These are phyloP conservation scores for Nomada goodeniana DNA, from an alignment of 2,888 invertebrate species.

Conservation along the genomic window DNA sequence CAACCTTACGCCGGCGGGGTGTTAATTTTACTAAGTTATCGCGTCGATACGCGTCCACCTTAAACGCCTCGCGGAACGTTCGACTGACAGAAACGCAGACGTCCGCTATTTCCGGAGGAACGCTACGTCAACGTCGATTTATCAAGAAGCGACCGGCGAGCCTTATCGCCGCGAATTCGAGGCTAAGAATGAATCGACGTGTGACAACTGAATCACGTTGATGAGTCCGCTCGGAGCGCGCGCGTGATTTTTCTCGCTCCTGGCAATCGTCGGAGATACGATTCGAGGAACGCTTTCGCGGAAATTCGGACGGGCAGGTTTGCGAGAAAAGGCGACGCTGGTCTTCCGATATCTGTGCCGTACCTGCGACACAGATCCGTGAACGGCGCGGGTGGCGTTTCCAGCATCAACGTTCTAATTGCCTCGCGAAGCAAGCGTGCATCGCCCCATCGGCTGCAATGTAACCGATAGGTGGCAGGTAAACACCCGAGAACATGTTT, in stretches of 20 bases:
- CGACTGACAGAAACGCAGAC: conserved; percentile 44
- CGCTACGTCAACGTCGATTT: conserved; percentile 52
- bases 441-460: conserved; percentile 47
- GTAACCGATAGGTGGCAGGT: conserved; percentile 33
- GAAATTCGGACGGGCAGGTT: background rate
- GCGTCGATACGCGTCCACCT: conserved; percentile 66
- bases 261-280: background rate
- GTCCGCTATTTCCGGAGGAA: conserved; percentile 63
- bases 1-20: conserved; percentile 48
- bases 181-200: conserved; percentile 56
- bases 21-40: conserved; percentile 70
- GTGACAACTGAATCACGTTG: conserved; percentile 49
- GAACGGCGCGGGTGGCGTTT: conserved; percentile 31
- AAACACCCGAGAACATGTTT: conserved; percentile 56
- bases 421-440: conserved; percentile 63
- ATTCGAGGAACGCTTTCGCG: too few species aligned
- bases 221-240: conserved; percentile 23
- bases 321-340: background rate
- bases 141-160: conserved; percentile 41
- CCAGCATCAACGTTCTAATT: conserved; percentile 64
- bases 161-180: conserved; percentile 61
- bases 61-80: conserved; percentile 51
- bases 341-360: background rate
- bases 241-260: conserved; percentile 9
- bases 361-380: background rate